phyloP scores from a whole-genome alignment of 2,797 vertebrate species.

The Platalea minor region DNA sequence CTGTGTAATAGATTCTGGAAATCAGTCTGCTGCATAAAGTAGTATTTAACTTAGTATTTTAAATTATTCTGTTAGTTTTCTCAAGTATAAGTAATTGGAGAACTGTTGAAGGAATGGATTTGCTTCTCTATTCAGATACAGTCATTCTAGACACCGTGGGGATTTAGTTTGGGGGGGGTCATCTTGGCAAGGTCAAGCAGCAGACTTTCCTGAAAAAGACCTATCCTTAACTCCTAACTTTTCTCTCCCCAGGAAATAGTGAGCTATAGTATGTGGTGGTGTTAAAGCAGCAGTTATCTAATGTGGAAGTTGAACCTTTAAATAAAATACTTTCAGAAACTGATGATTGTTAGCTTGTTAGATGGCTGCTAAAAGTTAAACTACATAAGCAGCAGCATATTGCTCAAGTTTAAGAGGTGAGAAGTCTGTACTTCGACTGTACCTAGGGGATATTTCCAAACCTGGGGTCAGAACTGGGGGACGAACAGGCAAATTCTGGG shows the following conservation, averaged over 20 bases:
- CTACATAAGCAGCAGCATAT: background rate
- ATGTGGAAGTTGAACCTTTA: background rate
- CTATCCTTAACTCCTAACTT: background rate
- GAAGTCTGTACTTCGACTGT: background rate
- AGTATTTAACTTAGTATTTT: background rate
- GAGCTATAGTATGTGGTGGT: background rate
- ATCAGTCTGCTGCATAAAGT: background rate
- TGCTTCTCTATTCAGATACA: background rate
- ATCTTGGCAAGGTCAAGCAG: background rate
- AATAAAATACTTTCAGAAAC: background rate
- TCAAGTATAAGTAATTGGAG: background rate
- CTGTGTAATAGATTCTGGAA: background rate
- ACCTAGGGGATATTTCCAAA: background rate
- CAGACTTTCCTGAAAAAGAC: background rate
- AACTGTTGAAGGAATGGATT: background rate
- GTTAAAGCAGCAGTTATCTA: background rate
- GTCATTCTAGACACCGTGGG: background rate
- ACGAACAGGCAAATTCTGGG: background rate
- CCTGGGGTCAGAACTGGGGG: background rate
- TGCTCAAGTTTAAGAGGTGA: background rate
- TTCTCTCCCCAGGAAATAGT: background rate
- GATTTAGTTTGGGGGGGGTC: background rate
- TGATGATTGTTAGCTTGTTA: background rate
- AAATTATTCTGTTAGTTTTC: background rate
- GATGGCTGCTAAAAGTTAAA: background rate